Percentiles rank a stretch among this genome's conserved stretches.
phyloP scores from a whole-genome alignment of 1,140 invertebrate genomes.

The Drosophila sproati region DNA sequence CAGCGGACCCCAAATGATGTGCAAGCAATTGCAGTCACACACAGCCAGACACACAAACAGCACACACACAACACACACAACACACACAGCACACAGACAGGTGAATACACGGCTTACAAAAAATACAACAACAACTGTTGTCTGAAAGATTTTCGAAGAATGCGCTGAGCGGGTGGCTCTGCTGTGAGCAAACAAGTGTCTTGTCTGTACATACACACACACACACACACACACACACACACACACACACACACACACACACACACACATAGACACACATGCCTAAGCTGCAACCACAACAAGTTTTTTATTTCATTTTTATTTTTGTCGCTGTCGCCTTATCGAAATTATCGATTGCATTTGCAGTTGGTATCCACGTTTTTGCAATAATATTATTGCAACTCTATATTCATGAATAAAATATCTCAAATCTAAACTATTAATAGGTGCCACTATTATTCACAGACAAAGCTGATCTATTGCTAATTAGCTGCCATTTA shows the following conservation, averaged over 20 bases:
- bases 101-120: not conserved
- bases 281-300: constrained; percentile 17
- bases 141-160: constrained; percentile 72
- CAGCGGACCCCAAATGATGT: constrained; percentile 64
- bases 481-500: not conserved
- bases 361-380: constrained; percentile 9
- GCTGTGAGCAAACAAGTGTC: constrained; percentile 43
- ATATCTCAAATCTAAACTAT: not conserved
- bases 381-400: constrained; percentile 7
- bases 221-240: constrained; percentile 28
- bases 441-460: not conserved
- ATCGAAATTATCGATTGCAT: constrained; percentile 65
- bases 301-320: constrained; percentile 31
- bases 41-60: constrained; percentile 12
- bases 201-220: constrained; percentile 30
- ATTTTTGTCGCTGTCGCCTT: constrained; percentile 35
- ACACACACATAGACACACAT: constrained; percentile 8
- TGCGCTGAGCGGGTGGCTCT: constrained; percentile 50
- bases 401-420: constrained; percentile 22
- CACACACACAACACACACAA: constrained; percentile 16
- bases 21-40: constrained; percentile 60
- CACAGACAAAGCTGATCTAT: not conserved
- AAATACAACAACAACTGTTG: not conserved
- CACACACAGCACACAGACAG: constrained; percentile 14
- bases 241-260: constrained; percentile 19